A percentile compares a stretch with the other conserved stretches of the same genome.
These are phyloP conservation scores for Anarhynchus alexandrinus DNA, from an alignment of 2,113 vertebrate species.

Conservation along the genomic window DNA sequence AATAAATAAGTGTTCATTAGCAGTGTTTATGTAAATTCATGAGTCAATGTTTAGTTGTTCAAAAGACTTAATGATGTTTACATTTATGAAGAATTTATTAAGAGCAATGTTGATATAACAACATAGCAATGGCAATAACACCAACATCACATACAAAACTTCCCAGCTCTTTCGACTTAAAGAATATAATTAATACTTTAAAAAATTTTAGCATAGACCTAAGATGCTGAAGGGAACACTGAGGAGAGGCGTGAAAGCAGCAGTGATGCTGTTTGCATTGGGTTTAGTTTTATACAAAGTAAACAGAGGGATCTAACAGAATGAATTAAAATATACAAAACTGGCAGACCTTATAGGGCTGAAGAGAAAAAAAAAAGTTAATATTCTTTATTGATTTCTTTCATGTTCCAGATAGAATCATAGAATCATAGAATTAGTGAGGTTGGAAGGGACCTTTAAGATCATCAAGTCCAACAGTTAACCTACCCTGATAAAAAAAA, in stretches of 20 bases:
- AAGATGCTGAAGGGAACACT: background rate
- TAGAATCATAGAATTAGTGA: too few relatives aligned
- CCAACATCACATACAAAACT: slow-evolving; percentile 11
- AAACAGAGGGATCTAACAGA: background rate
- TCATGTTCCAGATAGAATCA: background rate
- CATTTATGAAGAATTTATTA: slow-evolving; percentile 15
- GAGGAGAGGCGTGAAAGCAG: background rate
- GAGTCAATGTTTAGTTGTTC: slow-evolving; percentile 45
- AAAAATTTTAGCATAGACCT: background rate
- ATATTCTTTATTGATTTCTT: background rate
- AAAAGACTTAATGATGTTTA: slow-evolving; percentile 66
- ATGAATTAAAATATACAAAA: background rate
- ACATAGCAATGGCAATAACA: slow-evolving; percentile 25
- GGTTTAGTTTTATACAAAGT: background rate
- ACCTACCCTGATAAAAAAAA: too few relatives aligned
- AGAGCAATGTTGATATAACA: slow-evolving; percentile 19
- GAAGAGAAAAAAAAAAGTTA: background rate
- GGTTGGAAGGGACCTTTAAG: too few relatives aligned
- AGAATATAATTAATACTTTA: background rate
- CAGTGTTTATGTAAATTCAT: slow-evolving; percentile 69
- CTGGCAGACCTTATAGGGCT: background rate
- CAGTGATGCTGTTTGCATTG: background rate
- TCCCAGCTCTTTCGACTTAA: background rate
- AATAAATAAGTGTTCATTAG: slow-evolving; percentile 72
- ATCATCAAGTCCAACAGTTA: too few relatives aligned